These are phyloP conservation scores for Apoderus coryli DNA, from an alignment of 2,888 invertebrate species.

Conservation along the genomic window DNA sequence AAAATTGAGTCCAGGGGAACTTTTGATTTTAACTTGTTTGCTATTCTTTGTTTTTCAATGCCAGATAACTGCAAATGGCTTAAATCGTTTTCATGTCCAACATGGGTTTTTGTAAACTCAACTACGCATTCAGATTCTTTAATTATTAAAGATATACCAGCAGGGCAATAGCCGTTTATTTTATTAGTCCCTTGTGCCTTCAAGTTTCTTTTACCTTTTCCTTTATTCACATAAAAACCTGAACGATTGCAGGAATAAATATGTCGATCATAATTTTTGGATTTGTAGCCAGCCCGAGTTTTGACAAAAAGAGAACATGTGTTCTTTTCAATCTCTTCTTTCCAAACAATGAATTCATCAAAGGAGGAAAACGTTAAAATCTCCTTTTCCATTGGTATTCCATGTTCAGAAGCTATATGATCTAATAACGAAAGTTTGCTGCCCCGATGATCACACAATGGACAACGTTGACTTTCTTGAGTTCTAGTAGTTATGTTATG, in stretches of 20 bases:
- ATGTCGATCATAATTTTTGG: neutral
- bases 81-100: conserved; percentile 8
- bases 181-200: conserved; percentile 10
- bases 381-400: too few species aligned
- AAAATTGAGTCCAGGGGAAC: conserved; percentile 12
- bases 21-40: conserved; percentile 11
- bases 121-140: neutral
- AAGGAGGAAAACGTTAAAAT: neutral
- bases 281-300: neutral
- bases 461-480: too few species aligned
- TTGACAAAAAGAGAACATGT: neutral
- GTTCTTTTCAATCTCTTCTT: neutral
- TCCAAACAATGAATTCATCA: neutral
- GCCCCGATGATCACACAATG: too few species aligned
- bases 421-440: too few species aligned
- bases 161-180: conserved; percentile 9
- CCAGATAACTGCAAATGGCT: conserved; percentile 10
- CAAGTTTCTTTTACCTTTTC: conserved; percentile 3
- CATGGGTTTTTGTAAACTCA: conserved; percentile 7
- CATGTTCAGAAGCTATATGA: too few species aligned
- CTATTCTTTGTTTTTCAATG: conserved; percentile 9
- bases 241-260: conserved; percentile 7
- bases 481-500: neutral
- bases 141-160: neutral
- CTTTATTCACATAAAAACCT: conserved; percentile 1